Evolutionary conservation across 2,797 vertebrate genomes (phyloP).

Genomic region (Galago senegalensis): DNA sequence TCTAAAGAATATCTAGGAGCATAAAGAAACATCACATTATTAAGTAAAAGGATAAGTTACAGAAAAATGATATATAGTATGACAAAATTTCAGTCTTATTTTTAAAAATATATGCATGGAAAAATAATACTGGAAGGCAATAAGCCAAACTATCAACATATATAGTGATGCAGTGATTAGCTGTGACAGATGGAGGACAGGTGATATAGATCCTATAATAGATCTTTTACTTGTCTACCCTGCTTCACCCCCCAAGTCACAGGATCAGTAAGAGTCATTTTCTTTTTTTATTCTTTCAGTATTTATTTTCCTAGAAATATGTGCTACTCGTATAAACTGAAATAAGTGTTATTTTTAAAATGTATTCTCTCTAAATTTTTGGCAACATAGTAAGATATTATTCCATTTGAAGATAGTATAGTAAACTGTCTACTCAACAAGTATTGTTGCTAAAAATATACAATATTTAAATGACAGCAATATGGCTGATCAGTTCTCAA

Average conservation of each 20-base stretch:
- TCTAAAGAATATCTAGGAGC: background rate
- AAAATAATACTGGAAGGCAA: slow-evolving; percentile 50
- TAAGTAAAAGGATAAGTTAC: slow-evolving; percentile 41
- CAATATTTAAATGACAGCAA: slow-evolving; percentile 46
- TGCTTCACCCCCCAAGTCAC: background rate
- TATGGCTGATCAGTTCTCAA: background rate
- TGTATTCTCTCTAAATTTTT: slow-evolving; percentile 19
- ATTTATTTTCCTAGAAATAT: slow-evolving; percentile 47
- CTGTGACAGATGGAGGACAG: background rate
- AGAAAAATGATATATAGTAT: slow-evolving; percentile 23
- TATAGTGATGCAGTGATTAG: background rate
- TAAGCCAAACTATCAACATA: background rate
- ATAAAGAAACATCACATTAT: slow-evolving; percentile 17
- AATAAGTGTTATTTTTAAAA: slow-evolving; percentile 1
- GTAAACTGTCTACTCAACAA: slow-evolving; percentile 52
- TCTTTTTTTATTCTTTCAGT: background rate
- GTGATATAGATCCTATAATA: background rate
- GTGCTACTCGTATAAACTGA: background rate
- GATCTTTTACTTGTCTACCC: background rate
- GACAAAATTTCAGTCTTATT: slow-evolving; percentile 25
- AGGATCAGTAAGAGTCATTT: background rate
- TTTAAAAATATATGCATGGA: slow-evolving; percentile 16
- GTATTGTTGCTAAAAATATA: slow-evolving; percentile 51
- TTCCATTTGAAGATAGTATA: background rate
- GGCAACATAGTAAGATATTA: background rate